Base-by-base conservation (phyloP, 2,888 invertebrate genomes). In the Odontocerum albicorne region DNA sequence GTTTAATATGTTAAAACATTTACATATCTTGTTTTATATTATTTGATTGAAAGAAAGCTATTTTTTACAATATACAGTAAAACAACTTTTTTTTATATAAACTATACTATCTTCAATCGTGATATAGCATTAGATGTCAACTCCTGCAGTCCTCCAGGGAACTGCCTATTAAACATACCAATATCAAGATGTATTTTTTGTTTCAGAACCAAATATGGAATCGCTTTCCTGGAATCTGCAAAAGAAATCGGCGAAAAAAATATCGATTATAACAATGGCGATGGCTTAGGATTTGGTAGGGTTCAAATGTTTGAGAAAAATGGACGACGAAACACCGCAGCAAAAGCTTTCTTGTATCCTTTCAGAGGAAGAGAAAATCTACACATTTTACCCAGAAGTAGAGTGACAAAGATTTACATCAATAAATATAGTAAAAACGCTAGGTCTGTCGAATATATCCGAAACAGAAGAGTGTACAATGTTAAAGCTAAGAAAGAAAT, bases 401-500 rank as follows among this genome's bases (percentile, higher is more conserved):
- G 81, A 22, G 90, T 82, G 0, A 83, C 82, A 0, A 85, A 84
- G 70, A 70, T 90, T 2, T 67, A 89, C 0, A 84, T 90, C 12
- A 81, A 88, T 64, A 74, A 75, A 0, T 59, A 68, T 8, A 81
- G 82, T 1, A 85, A 83, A 63, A 71, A 72, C 13, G 88, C 89
- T 0, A 79, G 81, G 57, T 90, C 89, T 0, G 84, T 91, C 0
- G 75, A 87, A 62, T 86, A 85, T 57, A 69, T 80, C 1, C 79
- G 83, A 49, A 75, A 82, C n/a, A 74, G 73, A 12, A 62, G 70
- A 10, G 66, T 66, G 17, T 71, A 71, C 57, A 72, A 70, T 7
- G 82, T 83, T 0, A 71, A 68, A 39, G 90, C 87, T 0, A 79
- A 78, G 2, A 90, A 86, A 67, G 93, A 92, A 72, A 86, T 96